Evolutionary conservation across 1,140 invertebrate species (phyloP).

Genomic region (Drosophila sucinea): DNA sequence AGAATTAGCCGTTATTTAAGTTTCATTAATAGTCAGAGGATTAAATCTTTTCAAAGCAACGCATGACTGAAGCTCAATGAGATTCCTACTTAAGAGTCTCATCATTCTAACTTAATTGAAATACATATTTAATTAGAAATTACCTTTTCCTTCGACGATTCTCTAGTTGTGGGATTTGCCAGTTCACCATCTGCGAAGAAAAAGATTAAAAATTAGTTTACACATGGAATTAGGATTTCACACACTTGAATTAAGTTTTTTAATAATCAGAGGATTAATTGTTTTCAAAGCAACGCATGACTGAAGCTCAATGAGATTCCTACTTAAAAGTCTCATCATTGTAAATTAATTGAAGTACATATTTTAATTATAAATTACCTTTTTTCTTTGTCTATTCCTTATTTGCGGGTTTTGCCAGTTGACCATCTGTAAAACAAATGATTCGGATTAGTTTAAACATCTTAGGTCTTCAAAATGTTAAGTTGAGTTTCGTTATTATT

Average conservation of each 20-base stretch:
- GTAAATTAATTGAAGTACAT: no score
- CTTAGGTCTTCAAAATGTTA: neutral
- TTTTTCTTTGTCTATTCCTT: neutral
- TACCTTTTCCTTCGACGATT: neutral
- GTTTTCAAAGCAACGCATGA: slow-evolving; percentile 81
- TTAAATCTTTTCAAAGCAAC: slow-evolving; percentile 79
- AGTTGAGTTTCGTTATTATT: neutral
- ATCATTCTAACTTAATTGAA: slow-evolving; percentile 40
- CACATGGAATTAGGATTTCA: neutral
- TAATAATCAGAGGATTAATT: slow-evolving; percentile 59
- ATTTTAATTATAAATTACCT: neutral
- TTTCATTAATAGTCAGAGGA: slow-evolving; percentile 48
- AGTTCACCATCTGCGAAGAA: no score
- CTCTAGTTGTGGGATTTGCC: no score
- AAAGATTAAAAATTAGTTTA: slow-evolving; percentile 21
- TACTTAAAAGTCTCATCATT: slow-evolving; percentile 80
- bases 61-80: slow-evolving; percentile 84
- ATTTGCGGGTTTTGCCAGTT: no score
- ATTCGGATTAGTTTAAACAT: slow-evolving; percentile 24
- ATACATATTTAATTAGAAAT: neutral
- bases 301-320: slow-evolving; percentile 87
- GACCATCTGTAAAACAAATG: no score
- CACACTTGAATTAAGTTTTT: neutral
- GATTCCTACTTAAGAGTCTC: slow-evolving; percentile 85
- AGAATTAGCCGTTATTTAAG: neutral